phyloP scores from a whole-genome alignment of 2,888 invertebrate species.

The Cephus pulcher region DNA sequence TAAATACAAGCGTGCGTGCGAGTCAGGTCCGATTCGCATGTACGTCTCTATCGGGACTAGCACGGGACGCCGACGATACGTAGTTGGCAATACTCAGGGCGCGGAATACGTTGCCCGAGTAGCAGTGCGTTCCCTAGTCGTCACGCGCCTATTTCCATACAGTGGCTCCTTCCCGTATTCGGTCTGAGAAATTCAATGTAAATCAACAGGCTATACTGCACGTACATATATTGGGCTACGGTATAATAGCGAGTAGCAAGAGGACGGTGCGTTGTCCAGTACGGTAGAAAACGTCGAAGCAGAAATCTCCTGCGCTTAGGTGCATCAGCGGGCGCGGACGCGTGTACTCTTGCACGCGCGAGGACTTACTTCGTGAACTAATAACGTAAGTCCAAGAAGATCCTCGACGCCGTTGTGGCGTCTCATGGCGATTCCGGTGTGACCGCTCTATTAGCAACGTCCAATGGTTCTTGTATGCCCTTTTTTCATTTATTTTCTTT shows the following conservation, averaged over 20 bases:
- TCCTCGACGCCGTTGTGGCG: not conserved
- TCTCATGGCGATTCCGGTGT: not conserved
- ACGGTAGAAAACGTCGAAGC: not conserved
- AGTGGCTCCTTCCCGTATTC: constrained; percentile 9
- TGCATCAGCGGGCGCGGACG: not conserved
- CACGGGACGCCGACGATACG: constrained; percentile 20
- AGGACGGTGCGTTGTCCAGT: not conserved
- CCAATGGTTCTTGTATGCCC: not conserved
- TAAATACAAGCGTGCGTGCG: constrained; percentile 21
- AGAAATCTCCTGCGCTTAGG: not conserved
- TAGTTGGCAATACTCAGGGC: constrained; percentile 7
- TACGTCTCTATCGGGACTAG: constrained; percentile 40
- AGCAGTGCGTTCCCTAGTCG: not conserved
- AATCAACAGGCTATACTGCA: constrained; percentile 1
- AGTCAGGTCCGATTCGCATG: constrained; percentile 36
- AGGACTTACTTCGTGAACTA: not conserved
- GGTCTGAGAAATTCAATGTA: constrained; percentile 9
- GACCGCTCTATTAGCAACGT: not conserved
- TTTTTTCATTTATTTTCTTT: too few species aligned
- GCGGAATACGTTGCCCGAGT: not conserved
- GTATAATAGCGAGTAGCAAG: too few species aligned
- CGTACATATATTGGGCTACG: too few species aligned
- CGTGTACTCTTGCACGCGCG: not conserved
- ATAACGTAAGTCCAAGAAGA: not conserved
- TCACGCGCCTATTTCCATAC: constrained; percentile 16